phyloP scores from a whole-genome alignment of 2,888 invertebrate species.

The Plemyria rubiginata region DNA sequence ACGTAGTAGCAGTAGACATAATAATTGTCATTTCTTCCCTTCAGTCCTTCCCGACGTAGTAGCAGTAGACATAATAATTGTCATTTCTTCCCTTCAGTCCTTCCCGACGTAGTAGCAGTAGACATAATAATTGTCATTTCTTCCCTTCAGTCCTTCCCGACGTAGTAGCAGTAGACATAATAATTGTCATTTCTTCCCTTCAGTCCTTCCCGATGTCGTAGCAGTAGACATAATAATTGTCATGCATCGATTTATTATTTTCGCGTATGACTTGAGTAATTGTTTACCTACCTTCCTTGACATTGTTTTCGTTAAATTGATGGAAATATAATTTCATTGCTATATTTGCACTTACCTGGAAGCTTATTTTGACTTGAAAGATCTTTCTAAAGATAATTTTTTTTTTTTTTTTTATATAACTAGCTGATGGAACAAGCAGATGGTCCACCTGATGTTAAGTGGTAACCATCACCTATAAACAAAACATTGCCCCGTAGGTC shows the following conservation, averaged over 20 bases:
- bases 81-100: constrained; percentile 2
- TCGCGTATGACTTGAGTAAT: not conserved
- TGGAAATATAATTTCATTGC: not conserved
- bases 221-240: not conserved
- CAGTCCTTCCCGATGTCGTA: not conserved
- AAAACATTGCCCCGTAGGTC: too few relatives aligned
- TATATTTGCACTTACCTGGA: not conserved
- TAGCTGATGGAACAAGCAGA: too few relatives aligned
- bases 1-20: not conserved
- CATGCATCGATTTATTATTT: not conserved
- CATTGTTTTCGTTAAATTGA: not conserved
- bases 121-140: not conserved
- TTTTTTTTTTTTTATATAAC: too few relatives aligned
- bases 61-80: too few relatives aligned
- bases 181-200: constrained; percentile 3
- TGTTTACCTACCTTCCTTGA: not conserved
- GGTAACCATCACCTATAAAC: too few relatives aligned
- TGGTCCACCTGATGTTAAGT: too few relatives aligned
- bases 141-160: not conserved
- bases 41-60: constrained; percentile 3
- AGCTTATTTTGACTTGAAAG: not conserved
- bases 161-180: not conserved
- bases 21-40: not conserved
- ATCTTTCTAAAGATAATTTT: too few relatives aligned
- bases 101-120: not conserved